A percentile compares a stretch with the other conserved stretches of the same genome.
These are phyloP conservation scores for Crossaster papposus DNA, from an alignment of 53 echinoderm and acorn worm genomes.

Conservation along the genomic window DNA sequence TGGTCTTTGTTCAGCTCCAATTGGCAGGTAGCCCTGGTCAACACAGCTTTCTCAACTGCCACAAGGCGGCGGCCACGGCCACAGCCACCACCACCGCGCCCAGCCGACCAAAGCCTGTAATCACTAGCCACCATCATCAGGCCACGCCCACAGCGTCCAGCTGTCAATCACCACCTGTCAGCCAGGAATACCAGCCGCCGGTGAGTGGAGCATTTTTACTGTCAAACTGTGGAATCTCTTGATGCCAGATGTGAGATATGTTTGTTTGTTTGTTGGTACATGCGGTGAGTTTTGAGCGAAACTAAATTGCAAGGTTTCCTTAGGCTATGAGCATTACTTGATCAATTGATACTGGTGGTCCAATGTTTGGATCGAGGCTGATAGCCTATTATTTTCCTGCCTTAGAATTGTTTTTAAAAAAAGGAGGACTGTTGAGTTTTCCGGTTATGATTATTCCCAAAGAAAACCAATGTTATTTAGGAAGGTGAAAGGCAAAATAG, in stretches of 20 bases:
- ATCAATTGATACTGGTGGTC: no score
- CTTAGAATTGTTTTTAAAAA: no score
- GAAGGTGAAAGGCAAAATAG: no score
- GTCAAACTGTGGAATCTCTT: background rate
- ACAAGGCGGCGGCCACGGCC: constrained; percentile 52
- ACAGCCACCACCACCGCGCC: no score
- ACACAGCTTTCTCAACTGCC: constrained; percentile 50
- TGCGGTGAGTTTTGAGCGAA: background rate
- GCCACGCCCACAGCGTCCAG: constrained; percentile 34
- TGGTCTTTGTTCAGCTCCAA: constrained; percentile 78
- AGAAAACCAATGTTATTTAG: no score
- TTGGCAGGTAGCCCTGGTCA: constrained; percentile 59
- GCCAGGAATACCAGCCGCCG: constrained; percentile 26
- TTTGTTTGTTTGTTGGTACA: background rate
- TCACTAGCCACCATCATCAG: constrained; percentile 26
- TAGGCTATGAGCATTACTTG: no score
- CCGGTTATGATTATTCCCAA: no score
- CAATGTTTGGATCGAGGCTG: no score
- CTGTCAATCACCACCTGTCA: constrained; percentile 26
- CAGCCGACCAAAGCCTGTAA: constrained; percentile 33
- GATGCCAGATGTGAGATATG: background rate
- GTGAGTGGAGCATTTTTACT: background rate
- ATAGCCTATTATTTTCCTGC: no score
- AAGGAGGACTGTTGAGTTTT: no score
- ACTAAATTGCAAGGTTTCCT: no score